Conservation (phyloP, 1,140 invertebrate genomes). For the Diorhabda carinulata region DNA sequence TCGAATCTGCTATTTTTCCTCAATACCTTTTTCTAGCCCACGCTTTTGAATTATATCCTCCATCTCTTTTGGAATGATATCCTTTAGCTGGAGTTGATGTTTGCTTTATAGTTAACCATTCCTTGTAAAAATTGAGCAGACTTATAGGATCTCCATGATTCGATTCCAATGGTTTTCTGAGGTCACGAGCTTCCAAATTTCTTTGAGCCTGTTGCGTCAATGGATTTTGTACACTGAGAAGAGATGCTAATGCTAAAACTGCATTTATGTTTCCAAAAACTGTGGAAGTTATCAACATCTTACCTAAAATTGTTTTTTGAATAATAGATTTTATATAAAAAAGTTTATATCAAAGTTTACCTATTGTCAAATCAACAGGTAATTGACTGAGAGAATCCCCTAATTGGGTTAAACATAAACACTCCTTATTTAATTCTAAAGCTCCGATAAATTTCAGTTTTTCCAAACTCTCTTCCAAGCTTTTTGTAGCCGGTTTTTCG, state of each 20-base stretch:
- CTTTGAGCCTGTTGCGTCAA: conserved; percentile 86
- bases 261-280: conserved; percentile 89
- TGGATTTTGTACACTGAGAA: conserved; percentile 89
- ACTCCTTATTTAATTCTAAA: conserved; percentile 68
- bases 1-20: background rate
- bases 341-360: conserved; percentile 41
- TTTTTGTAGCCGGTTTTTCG: conserved; percentile 78
- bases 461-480: conserved; percentile 81
- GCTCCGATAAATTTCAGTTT: conserved; percentile 88
- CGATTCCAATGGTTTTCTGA: conserved; percentile 78
- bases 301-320: conserved; percentile 47
- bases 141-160: conserved; percentile 95
- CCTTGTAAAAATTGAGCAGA: conserved; percentile 81
- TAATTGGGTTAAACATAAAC: conserved; percentile 74
- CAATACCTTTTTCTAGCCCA: conserved; percentile 75
- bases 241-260: conserved; percentile 86
- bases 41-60: conserved; percentile 55
- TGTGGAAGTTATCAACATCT: conserved; percentile 92
- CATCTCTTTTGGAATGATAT: conserved; percentile 30
- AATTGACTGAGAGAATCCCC: conserved; percentile 83
- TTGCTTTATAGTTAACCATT: conserved; percentile 61
- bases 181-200: conserved; percentile 71
- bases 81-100: conserved; percentile 24
- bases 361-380: conserved; percentile 92
- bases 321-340: background rate